Evolutionary conservation across 2,888 invertebrate genomes (phyloP), one percentile per base, ranked within the genome.

Genomic region (Ormyrus thymus): DNA sequence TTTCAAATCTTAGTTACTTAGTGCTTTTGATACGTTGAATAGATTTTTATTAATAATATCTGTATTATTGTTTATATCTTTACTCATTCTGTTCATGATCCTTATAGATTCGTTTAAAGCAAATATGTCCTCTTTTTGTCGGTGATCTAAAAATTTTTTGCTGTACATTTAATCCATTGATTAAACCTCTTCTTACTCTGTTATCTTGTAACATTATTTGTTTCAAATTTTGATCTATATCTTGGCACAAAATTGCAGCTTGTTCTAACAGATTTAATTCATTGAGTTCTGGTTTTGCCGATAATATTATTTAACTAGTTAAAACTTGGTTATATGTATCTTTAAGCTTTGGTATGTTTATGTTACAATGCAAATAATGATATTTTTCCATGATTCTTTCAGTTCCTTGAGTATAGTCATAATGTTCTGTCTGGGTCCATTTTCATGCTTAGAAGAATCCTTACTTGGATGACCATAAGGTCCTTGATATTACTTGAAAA

Each of bases 381-480:
- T n/a, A n/a, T n/a, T n/a, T n/a, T n/a, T n/a, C n/a, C n/a, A n/a
- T n/a, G n/a, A 51, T 13, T 7, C 53, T 69, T 48, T 3, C n/a
- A 43, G 53, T 51, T 10, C 1, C n/a, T 46, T 9, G 6, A 7
- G 6, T 51, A 9, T 51, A n/a, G n/a, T n/a, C n/a, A n/a, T n/a
- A n/a, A n/a, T n/a, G n/a, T n/a, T n/a, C n/a, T n/a, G n/a, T n/a
- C n/a, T n/a, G n/a, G n/a, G n/a, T n/a, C n/a, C n/a, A n/a, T n/a
- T n/a, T n/a, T n/a, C n/a, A n/a, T n/a, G n/a, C 2, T 84, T 83
- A 82, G 86, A 87, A 74, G 82, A 81, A 76, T 84, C 79, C 46
- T 78, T 78, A 51, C 83, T 85, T 53, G 84, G 73, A 61, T 83
- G 83, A 70, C 68, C 70, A 69, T 83, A 85, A 76, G 82, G 55